Base-by-base conservation (phyloP, 2,888 invertebrate genomes). In the Phyto melanocephala region DNA sequence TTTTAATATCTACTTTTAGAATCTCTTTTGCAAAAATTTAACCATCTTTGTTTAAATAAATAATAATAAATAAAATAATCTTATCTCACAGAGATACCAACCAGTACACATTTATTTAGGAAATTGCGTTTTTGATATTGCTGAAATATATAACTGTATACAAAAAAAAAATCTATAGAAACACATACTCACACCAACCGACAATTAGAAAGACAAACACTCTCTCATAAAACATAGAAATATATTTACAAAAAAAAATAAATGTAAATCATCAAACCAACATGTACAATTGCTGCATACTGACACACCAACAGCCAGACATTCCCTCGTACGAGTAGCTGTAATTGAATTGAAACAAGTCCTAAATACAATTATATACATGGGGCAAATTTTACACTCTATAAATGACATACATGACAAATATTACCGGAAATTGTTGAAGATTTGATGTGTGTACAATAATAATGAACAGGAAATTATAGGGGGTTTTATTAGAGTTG, bases 341-440 rank as follows among this genome's bases (percentile, higher is more conserved):
- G 8, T 45, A 63, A 56, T 47, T 47, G 56, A 56, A 75, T 65
- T 65, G 8, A 56, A 47, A 65, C 24, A 37, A 75, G 2, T 56
- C 11, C 33, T 47, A 6, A 10, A 37, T 47, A 17, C 63, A 24
- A 4, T n/a, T 33, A n/a, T 15, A 28, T 5, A 28, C 52, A 37
- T 50, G 60, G 28, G 42, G 17, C 11, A 42, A 58, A 70, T 62
- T 70, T 10, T 20, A 77, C 60, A 62, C 60, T 67, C 47, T 68
- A 24, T 67, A 67, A 58, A 50, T 76, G 58, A 17, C 37, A 52
- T 22, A 40, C 15, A 52, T 68, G 68, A 70, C 35, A 77, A 77
- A 77, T 54, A 54, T 62, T n/a, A 52, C 4, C 68, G 77, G 68
- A 77, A 77, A 70, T 70, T 54, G 45, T 45, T n/a, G n/a, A 54